Evolutionary conservation across 1,140 invertebrate species (phyloP).

Genomic region (Hirudo medicinalis): DNA sequence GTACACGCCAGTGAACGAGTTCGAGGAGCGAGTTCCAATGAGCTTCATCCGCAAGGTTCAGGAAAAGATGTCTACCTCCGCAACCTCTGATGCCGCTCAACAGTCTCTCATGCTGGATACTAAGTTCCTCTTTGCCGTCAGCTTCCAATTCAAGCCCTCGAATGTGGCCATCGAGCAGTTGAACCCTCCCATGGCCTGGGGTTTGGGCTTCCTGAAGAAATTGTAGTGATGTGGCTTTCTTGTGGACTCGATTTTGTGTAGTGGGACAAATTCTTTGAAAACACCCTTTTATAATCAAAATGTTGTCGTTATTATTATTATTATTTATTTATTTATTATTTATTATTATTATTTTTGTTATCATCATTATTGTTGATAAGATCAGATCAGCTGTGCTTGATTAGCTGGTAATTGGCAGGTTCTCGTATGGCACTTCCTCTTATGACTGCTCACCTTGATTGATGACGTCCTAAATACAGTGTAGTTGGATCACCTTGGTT

Average conservation of each 20-base stretch:
- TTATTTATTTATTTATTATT: background rate
- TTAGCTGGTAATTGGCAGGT: too few relatives aligned
- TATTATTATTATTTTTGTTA: too few relatives aligned
- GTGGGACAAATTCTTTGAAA: background rate
- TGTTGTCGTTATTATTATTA: slow-evolving; percentile 7
- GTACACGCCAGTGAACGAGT: slow-evolving; percentile 77
- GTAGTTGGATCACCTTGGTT: too few relatives aligned
- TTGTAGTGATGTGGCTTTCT: slow-evolving; percentile 26
- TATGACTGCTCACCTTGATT: too few relatives aligned
- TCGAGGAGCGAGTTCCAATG: slow-evolving; percentile 66
- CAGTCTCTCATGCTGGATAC: slow-evolving; percentile 66
- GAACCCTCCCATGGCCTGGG: slow-evolving; percentile 58
- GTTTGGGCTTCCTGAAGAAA: slow-evolving; percentile 36
- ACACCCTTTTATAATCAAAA: background rate
- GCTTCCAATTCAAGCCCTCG: slow-evolving; percentile 76
- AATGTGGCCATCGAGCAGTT: slow-evolving; percentile 76
- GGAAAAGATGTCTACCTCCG: slow-evolving; percentile 54
- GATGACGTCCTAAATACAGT: too few relatives aligned
- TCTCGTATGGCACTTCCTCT: too few relatives aligned
- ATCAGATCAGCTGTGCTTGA: too few relatives aligned
- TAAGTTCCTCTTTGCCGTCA: slow-evolving; percentile 63
- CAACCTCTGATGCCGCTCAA: slow-evolving; percentile 49
- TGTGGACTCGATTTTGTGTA: too few relatives aligned
- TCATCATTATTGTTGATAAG: too few relatives aligned
- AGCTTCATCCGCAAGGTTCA: slow-evolving; percentile 76